Base-by-base conservation (phyloP, 2,113 vertebrate species). In the Syngnathus floridae region DNA sequence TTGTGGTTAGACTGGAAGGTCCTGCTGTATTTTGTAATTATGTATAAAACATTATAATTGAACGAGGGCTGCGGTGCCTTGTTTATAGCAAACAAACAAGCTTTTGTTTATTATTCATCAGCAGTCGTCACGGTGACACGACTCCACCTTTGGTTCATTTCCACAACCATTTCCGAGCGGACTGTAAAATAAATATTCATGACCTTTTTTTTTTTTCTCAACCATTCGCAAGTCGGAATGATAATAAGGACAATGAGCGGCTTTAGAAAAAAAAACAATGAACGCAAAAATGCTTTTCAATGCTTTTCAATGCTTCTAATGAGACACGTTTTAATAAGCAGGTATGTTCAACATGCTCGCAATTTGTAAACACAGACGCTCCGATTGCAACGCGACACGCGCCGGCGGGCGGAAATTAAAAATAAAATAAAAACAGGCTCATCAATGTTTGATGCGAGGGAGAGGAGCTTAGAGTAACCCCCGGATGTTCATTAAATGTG, bases 381-480 rank as follows among this genome's bases (percentile, higher is more conserved):
- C 54, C 54, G 26, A 56, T 17, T 35, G 22, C 26, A 3, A 13
- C 14, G 16, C 26, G 54, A 56, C 19, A 51, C 7, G 22, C 14
- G 54, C 54, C 26, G 11, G 54, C 54, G 54, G 54, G 54, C 26
- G 13, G 26, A 56, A 56, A 56, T 56, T 56, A 16, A 56, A 56
- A 56, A 35, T 56, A 16, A 56, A 36, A 56, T 56, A 56, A 56
- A 55, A 56, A 56, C 54, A 56, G 26, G 26, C 26, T 35, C 54
- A 55, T 55, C 54, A 16, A 56, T 56, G 54, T 56, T 56, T 56
- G 26, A 56, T 56, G 54, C 11, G 26, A 16, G 26, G 54, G 22
- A 31, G 26, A 56, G 35, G 54, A 56, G 26, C 54, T 56, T 31
- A 35, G 5, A 56, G 26, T 56, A 56, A 56, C 54, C 26, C 52